Evolutionary conservation across 2,113 vertebrate genomes (phyloP).

Genomic region (Varanus komodoensis): DNA sequence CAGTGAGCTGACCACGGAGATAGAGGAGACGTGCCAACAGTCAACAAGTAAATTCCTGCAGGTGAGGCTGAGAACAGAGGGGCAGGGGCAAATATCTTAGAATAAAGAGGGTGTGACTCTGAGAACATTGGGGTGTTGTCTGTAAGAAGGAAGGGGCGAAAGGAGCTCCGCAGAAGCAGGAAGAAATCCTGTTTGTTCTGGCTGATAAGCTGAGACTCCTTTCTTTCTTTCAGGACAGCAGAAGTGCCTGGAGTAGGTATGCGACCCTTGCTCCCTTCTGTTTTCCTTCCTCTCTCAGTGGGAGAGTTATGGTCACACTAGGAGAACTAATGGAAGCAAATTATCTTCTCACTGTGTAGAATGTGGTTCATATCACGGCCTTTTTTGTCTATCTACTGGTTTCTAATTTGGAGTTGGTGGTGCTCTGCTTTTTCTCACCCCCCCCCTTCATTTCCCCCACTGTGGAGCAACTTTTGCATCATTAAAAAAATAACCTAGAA

Average conservation of each 20-base stretch:
- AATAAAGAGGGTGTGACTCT: neutral
- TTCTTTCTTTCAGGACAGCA: neutral
- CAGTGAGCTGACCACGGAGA: neutral
- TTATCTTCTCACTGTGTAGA: neutral
- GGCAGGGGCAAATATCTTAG: neutral
- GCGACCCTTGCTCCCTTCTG: neutral
- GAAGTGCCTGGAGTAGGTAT: neutral
- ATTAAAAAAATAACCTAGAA: neutral
- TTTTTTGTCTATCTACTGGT: neutral
- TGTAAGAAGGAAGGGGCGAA: neutral
- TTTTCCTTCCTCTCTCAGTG: neutral
- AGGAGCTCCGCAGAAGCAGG: neutral
- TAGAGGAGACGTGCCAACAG: neutral
- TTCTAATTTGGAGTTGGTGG: too few relatives aligned
- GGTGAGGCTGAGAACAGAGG: neutral
- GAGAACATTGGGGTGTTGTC: neutral
- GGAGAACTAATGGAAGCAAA: neutral
- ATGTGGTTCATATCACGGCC: neutral
- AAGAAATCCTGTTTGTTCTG: neutral
- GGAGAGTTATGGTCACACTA: neutral
- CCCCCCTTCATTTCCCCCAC: neutral
- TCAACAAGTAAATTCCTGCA: neutral
- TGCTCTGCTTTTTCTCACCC: too few relatives aligned
- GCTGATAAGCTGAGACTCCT: neutral
- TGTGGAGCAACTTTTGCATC: neutral